Evolutionary conservation across 2,888 invertebrate species (phyloP).

Genomic region (Tubiluchus corallicola): DNA sequence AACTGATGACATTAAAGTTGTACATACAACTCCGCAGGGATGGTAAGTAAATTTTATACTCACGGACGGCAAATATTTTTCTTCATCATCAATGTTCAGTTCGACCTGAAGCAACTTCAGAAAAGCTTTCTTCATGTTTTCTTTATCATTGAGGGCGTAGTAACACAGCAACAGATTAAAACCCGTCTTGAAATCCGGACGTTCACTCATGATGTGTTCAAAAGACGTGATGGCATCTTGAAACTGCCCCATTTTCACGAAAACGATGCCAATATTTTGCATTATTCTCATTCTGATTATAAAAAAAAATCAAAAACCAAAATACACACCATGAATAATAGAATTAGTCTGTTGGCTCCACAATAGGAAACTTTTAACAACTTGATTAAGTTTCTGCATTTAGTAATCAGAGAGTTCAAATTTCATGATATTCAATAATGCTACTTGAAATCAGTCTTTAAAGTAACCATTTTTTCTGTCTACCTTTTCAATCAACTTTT

Average conservation of each 20-base stretch:
- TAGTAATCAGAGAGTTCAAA: no score
- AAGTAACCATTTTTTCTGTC: no score
- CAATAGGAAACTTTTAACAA: slow-evolving; percentile 1
- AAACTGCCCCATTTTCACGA: slow-evolving; percentile 88
- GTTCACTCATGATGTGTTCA: slow-evolving; percentile 93
- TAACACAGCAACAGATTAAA: slow-evolving; percentile 55
- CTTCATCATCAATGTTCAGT: slow-evolving; percentile 52
- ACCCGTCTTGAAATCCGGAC: slow-evolving; percentile 69
- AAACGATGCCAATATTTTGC: slow-evolving; percentile 87
- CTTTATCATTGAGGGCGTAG: slow-evolving; percentile 50
- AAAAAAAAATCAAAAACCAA: background rate
- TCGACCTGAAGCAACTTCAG: slow-evolving; percentile 72
- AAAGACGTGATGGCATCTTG: slow-evolving; percentile 89
- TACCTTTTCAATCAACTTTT: no score
- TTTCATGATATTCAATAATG: no score
- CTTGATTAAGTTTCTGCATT: no score
- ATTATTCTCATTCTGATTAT: slow-evolving; percentile 68
- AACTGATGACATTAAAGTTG: no score
- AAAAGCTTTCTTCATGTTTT: slow-evolving; percentile 83
- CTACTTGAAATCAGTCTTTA: no score
- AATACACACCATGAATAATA: background rate
- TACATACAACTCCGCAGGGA: no score
- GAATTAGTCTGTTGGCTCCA: background rate
- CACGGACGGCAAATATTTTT: slow-evolving; percentile 36
- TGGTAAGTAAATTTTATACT: no score